Evolutionary conservation across 2,888 invertebrate species (phyloP).

Genomic region (Alentia gelatinosa): DNA sequence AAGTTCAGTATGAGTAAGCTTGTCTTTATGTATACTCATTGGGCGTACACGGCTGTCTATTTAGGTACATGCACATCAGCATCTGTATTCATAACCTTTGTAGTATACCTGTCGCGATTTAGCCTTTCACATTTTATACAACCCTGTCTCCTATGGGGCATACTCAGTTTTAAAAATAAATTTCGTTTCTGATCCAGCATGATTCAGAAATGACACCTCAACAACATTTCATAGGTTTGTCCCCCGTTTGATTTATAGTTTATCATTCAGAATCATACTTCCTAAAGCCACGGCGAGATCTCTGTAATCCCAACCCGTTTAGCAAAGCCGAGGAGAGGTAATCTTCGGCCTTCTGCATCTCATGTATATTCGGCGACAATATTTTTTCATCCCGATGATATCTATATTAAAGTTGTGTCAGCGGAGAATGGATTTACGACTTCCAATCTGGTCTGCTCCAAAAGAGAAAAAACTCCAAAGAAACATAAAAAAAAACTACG

Average conservation of each 20-base stretch:
- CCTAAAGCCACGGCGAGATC: neutral
- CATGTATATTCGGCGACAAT: constrained; percentile 15
- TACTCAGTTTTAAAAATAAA: too few species aligned
- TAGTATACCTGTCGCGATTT: too few species aligned
- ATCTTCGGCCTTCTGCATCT: constrained; percentile 26
- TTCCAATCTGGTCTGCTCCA: neutral
- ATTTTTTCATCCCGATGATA: neutral
- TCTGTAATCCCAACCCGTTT: neutral
- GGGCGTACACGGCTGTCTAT: too few species aligned
- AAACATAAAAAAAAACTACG: neutral
- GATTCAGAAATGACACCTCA: too few species aligned
- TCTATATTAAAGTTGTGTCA: constrained; percentile 10
- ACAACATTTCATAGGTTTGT: neutral
- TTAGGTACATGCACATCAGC: too few species aligned
- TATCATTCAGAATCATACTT: neutral
- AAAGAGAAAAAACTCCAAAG: neutral
- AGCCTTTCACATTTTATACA: too few species aligned
- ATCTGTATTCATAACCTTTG: too few species aligned
- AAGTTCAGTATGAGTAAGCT: too few species aligned
- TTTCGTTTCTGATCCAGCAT: neutral
- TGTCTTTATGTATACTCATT: too few species aligned
- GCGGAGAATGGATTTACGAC: constrained; percentile 25
- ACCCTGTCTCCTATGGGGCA: too few species aligned
- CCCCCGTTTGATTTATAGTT: neutral
- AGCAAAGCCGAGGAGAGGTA: too few species aligned